A percentile compares a stretch with the other conserved stretches of the same genome.
phyloP scores from a whole-genome alignment of 2,113 vertebrate genomes.

The Rhinogobius similis region DNA sequence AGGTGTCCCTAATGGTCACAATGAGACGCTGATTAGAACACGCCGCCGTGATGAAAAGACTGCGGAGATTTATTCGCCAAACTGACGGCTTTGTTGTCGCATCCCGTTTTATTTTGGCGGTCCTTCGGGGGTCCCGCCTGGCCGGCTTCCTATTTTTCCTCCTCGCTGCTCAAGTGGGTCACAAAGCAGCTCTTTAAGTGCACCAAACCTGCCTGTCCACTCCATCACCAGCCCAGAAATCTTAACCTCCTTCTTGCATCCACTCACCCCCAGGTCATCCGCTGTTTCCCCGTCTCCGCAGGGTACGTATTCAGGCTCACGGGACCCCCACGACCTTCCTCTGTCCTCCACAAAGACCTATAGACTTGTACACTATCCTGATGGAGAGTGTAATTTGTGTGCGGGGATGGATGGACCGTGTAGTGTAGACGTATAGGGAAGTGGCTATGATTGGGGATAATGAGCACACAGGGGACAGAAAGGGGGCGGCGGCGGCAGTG shows the following conservation, averaged over 20 bases:
- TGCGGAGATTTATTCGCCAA: conserved; percentile 70
- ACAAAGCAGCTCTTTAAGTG: conserved; percentile 34
- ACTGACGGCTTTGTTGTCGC: conserved; percentile 73
- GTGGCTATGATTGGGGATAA: conserved; percentile 76
- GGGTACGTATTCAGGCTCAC: conserved; percentile 46
- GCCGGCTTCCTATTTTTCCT: conserved; percentile 52
- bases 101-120: conserved; percentile 33
- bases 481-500: conserved; percentile 19
- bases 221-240: conserved; percentile 56
- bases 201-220: conserved; percentile 49
- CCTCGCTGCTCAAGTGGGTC: conserved; percentile 65
- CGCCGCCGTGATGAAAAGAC: conserved; percentile 55
- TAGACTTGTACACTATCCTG: conserved; percentile 35
- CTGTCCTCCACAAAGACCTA: conserved; percentile 60
- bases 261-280: conserved; percentile 38
- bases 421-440: conserved; percentile 57
- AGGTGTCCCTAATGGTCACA: conserved; percentile 71
- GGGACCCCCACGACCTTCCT: conserved; percentile 59
- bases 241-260: conserved; percentile 43
- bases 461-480: conserved; percentile 74
- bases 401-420: conserved; percentile 61
- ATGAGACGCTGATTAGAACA: conserved; percentile 71
- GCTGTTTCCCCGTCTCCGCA: conserved; percentile 27
- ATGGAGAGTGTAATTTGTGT: conserved; percentile 65
- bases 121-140: conserved; percentile 57